A percentile compares a stretch with the other conserved stretches of the same genome.
phyloP scores from a whole-genome alignment of 2,797 vertebrate genomes.

The Acomys russatus region DNA sequence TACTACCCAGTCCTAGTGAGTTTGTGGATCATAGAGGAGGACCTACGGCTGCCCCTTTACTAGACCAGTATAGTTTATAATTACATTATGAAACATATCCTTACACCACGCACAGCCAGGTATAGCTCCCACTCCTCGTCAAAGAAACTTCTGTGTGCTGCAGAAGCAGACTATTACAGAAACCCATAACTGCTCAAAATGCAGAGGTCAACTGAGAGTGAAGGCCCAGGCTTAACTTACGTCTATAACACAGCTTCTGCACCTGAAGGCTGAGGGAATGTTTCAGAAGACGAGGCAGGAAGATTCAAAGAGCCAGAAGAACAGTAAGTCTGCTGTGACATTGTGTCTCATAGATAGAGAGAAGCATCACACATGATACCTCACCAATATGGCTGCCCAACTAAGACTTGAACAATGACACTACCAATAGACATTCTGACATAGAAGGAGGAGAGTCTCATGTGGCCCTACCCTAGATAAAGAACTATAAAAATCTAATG shows the following conservation, averaged over 20 bases:
- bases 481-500: not conserved
- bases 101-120: not conserved
- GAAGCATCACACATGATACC: not conserved
- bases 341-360: not conserved
- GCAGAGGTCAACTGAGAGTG: not conserved
- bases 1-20: not conserved
- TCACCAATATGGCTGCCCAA: not conserved
- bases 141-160: not conserved
- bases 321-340: not conserved
- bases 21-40: not conserved
- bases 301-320: not conserved
- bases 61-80: not conserved
- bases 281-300: not conserved
- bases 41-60: not conserved
- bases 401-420: not conserved
- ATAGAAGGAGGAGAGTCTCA: not conserved
- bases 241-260: not conserved
- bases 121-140: not conserved
- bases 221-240: not conserved
- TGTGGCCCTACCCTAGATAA: not conserved
- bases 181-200: not conserved
- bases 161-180: not conserved
- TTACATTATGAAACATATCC: not conserved
- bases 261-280: too few species aligned
- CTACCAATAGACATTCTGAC: not conserved